These are phyloP conservation scores for Stegophylla sp. DNA, from an alignment of 2,888 invertebrate species.

Conservation along the genomic window DNA sequence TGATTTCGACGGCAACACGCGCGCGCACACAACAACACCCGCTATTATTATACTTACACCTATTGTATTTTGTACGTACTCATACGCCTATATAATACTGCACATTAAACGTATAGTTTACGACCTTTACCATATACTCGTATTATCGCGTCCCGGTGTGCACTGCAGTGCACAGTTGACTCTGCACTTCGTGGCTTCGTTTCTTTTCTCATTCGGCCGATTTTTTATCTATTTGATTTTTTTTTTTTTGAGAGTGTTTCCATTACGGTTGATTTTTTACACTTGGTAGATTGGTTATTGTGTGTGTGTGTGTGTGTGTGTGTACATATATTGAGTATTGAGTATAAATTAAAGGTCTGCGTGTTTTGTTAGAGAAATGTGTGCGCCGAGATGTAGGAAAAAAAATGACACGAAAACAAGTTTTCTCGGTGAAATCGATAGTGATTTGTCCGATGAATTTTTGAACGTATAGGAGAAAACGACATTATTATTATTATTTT, in stretches of 20 bases:
- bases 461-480: constrained; percentile 29
- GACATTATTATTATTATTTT: constrained; percentile 19
- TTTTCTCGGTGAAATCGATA: constrained; percentile 50
- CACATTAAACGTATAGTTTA: constrained; percentile 38
- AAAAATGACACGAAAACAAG: constrained; percentile 46
- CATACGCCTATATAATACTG: not conserved
- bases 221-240: constrained; percentile 15
- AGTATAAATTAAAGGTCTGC: constrained; percentile 2
- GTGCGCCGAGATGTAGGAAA: not conserved
- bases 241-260: not conserved
- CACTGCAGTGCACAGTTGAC: too few relatives aligned
- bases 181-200: too few relatives aligned
- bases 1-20: constrained; percentile 47
- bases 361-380: constrained; percentile 9
- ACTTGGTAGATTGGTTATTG: not conserved
- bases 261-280: not conserved
- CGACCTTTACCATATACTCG: constrained; percentile 9
- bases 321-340: too few relatives aligned
- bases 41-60: not conserved
- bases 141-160: too few relatives aligned
- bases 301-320: not conserved
- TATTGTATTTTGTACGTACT: too few relatives aligned
- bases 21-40: constrained; percentile 27
- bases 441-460: constrained; percentile 37
- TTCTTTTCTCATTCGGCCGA: not conserved